Evolutionary conservation across 2,113 vertebrate species (phyloP).

Genomic region (Calidris pygmaea): DNA sequence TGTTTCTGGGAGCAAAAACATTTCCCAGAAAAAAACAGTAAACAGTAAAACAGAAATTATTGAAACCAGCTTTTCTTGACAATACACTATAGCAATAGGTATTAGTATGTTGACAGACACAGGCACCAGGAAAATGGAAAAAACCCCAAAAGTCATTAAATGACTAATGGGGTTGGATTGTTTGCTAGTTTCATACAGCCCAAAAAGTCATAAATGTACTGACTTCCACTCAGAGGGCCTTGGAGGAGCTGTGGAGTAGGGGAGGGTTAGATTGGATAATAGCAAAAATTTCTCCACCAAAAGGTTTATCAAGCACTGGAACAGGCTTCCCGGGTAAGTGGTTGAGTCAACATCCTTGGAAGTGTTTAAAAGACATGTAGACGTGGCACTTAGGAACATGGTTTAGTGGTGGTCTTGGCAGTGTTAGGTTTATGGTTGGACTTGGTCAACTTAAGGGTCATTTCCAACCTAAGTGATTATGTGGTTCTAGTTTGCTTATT

Average conservation of each 20-base stretch:
- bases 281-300: neutral
- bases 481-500: neutral
- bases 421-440: neutral
- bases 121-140: neutral
- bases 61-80: neutral
- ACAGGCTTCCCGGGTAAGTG: neutral
- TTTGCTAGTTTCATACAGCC: neutral
- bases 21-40: neutral
- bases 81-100: neutral
- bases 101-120: neutral
- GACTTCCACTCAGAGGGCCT: neutral
- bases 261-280: neutral
- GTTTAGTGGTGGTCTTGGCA: neutral
- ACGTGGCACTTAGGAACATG: neutral
- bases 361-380: neutral
- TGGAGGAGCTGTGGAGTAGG: neutral
- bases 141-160: neutral
- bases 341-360: neutral
- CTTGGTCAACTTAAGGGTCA: accelerated
- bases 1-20: neutral
- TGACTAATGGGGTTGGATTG: neutral
- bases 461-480: neutral
- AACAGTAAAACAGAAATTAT: neutral
- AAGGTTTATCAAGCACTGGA: neutral
- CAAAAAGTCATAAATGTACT: neutral